phyloP scores from a whole-genome alignment of 2,113 vertebrate species.

The Scomber japonicus region DNA sequence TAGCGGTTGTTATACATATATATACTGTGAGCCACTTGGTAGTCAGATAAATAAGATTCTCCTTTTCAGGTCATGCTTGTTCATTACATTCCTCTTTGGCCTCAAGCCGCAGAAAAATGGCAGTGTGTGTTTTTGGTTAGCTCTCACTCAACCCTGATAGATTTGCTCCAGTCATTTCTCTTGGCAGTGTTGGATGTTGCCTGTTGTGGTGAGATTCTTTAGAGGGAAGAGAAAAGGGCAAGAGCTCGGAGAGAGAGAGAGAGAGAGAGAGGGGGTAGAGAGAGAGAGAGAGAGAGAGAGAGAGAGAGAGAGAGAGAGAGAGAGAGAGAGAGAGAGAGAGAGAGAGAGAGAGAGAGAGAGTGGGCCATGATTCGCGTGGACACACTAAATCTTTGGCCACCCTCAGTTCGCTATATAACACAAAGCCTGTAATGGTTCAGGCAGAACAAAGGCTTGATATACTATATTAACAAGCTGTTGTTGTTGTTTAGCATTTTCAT shows the following conservation, averaged over 20 bases:
- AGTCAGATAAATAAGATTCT: conserved; percentile 39
- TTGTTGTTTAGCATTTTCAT: conserved; percentile 26
- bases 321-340: too few relatives aligned
- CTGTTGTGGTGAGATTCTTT: conserved; percentile 52
- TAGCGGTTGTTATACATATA: conserved; percentile 17
- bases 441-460: conserved; percentile 37
- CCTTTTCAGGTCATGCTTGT: conserved; percentile 38
- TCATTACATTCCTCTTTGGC: conserved; percentile 56
- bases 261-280: too few relatives aligned
- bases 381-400: conserved; percentile 31
- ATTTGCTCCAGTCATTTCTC: conserved; percentile 63
- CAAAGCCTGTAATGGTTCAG: conserved; percentile 40
- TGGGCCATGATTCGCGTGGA: conserved; percentile 35
- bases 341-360: too few relatives aligned
- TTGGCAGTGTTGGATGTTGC: conserved; percentile 59
- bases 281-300: too few relatives aligned
- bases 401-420: conserved; percentile 13
- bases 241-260: conserved; percentile 6
- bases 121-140: conserved; percentile 33
- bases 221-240: conserved; percentile 36
- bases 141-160: conserved; percentile 54
- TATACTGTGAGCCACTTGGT: conserved; percentile 13
- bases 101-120: conserved; percentile 33
- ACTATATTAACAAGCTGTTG: conserved; percentile 19
- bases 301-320: too few relatives aligned